Percentiles rank a stretch among this genome's conserved stretches.
Evolutionary conservation across 1,140 invertebrate genomes (phyloP).

Genomic region (Lycorma delicatula): DNA sequence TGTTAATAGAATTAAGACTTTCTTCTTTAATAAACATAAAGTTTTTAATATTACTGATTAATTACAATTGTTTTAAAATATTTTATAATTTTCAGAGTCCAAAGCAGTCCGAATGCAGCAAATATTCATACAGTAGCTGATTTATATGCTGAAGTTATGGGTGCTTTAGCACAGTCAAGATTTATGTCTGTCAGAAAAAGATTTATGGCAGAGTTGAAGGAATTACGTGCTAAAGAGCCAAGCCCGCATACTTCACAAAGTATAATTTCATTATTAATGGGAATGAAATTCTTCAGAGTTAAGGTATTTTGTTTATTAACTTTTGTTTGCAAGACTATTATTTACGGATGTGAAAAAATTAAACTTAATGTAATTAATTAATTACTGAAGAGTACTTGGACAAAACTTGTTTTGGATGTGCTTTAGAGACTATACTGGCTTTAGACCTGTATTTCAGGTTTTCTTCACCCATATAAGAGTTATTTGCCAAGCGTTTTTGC

Average conservation of each 20-base stretch:
- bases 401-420: no score
- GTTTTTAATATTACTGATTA: no score
- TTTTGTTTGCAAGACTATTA: neutral
- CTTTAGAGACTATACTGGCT: no score
- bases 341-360: no score
- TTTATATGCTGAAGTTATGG: constrained; percentile 96
- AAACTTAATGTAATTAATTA: no score
- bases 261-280: constrained; percentile 96
- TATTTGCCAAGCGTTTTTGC: no score
- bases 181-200: constrained; percentile 88
- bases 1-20: no score
- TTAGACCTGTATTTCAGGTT: no score
- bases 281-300: constrained; percentile 98
- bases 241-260: constrained; percentile 84
- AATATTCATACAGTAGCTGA: constrained; percentile 97
- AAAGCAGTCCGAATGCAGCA: constrained; percentile 84
- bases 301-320: constrained; percentile 48
- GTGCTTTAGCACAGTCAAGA: constrained; percentile 90
- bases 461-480: no score
- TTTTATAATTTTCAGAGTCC: constrained; percentile 47
- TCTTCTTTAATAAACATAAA: no score
- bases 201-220: constrained; percentile 90
- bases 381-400: no score
- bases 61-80: constrained; percentile 8
- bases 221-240: constrained; percentile 75